Base-by-base conservation (phyloP, 2,888 invertebrate genomes). In the Danaus chrysippus region DNA sequence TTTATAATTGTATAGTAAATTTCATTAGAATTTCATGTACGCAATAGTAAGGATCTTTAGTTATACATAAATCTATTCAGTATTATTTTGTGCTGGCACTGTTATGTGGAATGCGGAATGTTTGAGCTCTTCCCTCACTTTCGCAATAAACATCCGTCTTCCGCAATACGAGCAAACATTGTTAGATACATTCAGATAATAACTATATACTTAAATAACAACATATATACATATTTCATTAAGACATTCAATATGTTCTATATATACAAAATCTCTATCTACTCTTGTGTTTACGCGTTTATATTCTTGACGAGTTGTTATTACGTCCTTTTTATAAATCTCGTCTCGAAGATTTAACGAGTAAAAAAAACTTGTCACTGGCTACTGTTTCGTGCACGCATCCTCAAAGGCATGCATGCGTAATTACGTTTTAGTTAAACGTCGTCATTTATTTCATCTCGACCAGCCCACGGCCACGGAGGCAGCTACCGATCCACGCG, bases 141-240 rank as follows among this genome's bases (percentile, higher is more conserved):
- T 90, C 88, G 86, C 86, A 82, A 65, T 76, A 82, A 82, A 82
- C 84, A 84, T 88, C 87, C 88, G 87, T 81, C 86, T 85, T 81
- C 79, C 82, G 78, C 73, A 69, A 66, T 71, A 63, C 68, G 62
- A 68, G 67, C 65, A 68, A 64, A 59, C 62, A 63, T 42, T 43
- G 61, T 62, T 62, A 64, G 17, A 42, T 44, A 53, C 63, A 42
- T 57, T 10, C 15, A 34, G 42, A 54, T 17, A 42, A 23, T 34
- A 34, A 34, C 6, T 6, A 34, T 34, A 34, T 34, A 34, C 0
- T 5, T 34, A 5, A 34, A 34, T 34, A 34, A 34, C 3, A 34
- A 6, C 23, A 3, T 23, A 34, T 34, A 34, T 34, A 34, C 23
- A 8, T 1, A 34, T 34, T 34, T 34, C 3, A 34, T 34, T 34